Percentiles rank a stretch among this genome's conserved stretches.
Evolutionary conservation across 1,140 invertebrate species (phyloP).

Genomic region (Stegodyphus dumicola): DNA sequence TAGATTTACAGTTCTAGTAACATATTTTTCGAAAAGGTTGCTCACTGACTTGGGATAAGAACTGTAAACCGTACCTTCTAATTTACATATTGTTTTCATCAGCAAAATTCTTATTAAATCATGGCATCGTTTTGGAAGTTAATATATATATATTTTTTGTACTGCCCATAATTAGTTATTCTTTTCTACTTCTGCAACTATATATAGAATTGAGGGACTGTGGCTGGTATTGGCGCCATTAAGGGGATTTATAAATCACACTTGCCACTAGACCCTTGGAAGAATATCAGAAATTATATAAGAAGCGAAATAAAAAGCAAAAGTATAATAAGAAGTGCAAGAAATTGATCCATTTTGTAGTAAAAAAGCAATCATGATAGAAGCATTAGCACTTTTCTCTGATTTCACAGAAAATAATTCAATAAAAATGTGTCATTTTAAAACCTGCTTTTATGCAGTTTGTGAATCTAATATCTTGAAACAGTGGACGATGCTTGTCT

Average conservation of each 20-base stretch:
- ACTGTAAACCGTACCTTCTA: conserved; percentile 16
- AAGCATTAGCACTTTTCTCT: too few species aligned
- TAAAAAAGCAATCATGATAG: too few species aligned
- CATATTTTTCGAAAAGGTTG: too few species aligned
- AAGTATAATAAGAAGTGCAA: too few species aligned
- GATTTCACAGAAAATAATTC: too few species aligned
- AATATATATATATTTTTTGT: background rate
- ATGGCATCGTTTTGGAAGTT: background rate
- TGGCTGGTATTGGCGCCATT: conserved; percentile 58
- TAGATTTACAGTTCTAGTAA: too few species aligned
- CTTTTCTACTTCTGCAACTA: conserved; percentile 46
- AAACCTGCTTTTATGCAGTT: too few species aligned
- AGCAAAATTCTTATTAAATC: conserved; percentile 8
- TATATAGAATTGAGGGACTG: conserved; percentile 22
- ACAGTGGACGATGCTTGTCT: too few species aligned
- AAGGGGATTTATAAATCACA: conserved; percentile 46
- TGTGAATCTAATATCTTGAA: too few species aligned
- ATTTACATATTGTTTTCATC: conserved; percentile 7
- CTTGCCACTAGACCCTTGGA: conserved; percentile 34
- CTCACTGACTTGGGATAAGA: background rate
- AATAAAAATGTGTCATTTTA: too few species aligned
- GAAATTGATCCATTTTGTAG: too few species aligned
- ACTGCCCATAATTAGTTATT: background rate
- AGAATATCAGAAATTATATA: background rate
- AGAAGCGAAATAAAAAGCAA: too few species aligned